phyloP scores from a whole-genome alignment of 2,113 vertebrate genomes.

The Mystacornis crossleyi region DNA sequence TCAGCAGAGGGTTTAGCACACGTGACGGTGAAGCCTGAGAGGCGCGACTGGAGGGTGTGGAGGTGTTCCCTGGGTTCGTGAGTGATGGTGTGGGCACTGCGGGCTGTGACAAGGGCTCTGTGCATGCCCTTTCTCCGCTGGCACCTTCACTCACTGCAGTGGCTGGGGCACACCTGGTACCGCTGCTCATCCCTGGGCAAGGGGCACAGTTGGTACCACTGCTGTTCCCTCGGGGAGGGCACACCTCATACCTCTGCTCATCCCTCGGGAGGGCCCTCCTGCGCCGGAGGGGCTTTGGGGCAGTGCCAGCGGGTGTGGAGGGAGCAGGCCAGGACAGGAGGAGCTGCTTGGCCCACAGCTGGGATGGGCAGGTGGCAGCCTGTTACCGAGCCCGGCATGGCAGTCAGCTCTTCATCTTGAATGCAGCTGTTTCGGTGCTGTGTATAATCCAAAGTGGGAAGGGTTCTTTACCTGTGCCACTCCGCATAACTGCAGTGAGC shows the following conservation, averaged over 20 bases:
- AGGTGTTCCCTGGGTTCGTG: neutral
- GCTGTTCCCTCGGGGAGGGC: neutral
- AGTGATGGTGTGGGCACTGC: neutral
- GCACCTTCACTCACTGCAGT: neutral
- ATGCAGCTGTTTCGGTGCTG: neutral
- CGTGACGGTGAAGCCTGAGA: neutral
- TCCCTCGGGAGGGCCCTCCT: neutral
- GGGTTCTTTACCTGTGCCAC: neutral
- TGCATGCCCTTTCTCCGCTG: neutral
- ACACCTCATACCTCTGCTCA: neutral
- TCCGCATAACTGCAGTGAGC: neutral
- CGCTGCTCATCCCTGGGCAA: neutral
- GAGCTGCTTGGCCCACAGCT: neutral
- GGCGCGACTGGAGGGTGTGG: neutral
- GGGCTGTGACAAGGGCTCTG: neutral
- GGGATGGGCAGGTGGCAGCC: conserved; percentile 38
- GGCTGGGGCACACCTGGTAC: neutral
- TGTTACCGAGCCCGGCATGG: neutral
- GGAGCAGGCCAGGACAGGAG: neutral
- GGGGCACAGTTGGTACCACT: neutral
- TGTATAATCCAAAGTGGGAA: neutral
- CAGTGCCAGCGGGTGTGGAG: conserved; percentile 4
- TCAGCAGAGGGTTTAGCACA: neutral
- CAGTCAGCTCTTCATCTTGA: neutral
- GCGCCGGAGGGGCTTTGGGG: neutral